Evolutionary conservation across 2,888 invertebrate species (phyloP).

Genomic region (Tipula lateralis): DNA sequence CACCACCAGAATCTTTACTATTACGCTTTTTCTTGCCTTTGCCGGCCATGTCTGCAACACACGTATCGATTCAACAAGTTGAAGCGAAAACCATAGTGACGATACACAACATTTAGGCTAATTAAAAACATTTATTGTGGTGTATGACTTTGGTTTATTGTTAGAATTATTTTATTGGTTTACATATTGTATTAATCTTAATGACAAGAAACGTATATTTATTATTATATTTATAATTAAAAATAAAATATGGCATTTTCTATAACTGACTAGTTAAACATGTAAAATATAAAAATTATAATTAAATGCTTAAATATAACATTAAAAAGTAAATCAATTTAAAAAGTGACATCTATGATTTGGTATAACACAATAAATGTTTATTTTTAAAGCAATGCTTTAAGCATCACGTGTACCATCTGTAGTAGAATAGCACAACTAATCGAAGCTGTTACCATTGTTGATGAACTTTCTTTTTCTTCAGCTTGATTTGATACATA

Average conservation of each 20-base stretch:
- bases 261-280: not conserved
- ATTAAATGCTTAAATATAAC: not conserved
- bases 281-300: not conserved
- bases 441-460: not conserved
- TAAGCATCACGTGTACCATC: not conserved
- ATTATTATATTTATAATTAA: not conserved
- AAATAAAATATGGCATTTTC: not conserved
- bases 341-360: not conserved
- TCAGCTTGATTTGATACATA: slow-evolving; percentile 30
- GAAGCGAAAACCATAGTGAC: not conserved
- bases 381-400: not conserved
- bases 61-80: not conserved
- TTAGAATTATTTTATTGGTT: not conserved
- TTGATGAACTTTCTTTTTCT: not conserved
- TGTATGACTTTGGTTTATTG: not conserved
- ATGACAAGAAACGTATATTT: not conserved
- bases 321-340: not conserved
- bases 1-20: slow-evolving; percentile 50
- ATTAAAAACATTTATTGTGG: not conserved
- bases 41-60: slow-evolving; percentile 44
- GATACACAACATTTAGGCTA: not conserved
- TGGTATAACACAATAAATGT: not conserved
- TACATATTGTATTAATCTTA: not conserved
- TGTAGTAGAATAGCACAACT: not conserved
- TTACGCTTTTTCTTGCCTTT: slow-evolving; percentile 56